Base-by-base conservation (phyloP, 2,888 invertebrate genomes). In the Apamea anceps region DNA sequence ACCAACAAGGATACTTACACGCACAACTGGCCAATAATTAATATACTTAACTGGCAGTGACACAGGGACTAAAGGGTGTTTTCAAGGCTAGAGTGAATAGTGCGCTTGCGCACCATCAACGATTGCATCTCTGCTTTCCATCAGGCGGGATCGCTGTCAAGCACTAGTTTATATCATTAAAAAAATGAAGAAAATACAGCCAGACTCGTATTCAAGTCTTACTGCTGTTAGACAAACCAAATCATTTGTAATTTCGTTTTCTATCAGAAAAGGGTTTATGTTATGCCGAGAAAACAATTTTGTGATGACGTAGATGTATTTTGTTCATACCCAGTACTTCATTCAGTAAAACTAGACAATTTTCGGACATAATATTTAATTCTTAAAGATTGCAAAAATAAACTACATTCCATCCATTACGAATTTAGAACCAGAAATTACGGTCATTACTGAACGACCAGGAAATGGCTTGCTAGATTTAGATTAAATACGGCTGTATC, bases 1-100 rank as follows among this genome's bases (percentile, higher is more conserved):
- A 78, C 75, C 65, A 82, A 82, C 77, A 77, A 79, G 83, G 75
- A 82, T 80, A 86, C 78, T 82, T 78, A 82, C 86, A 80, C 78
- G 80, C 77, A 77, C 82, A 62, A 80, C 75, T 80, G 54, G 25
- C 51, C 71, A 75, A 87, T 77, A 73, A 75, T 85, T 85, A 77
- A 75, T 80, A 82, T 70, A 75, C 54, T 75, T 82, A 70, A 82
- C 70, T 76, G 60, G 28, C 65, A 25, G 45, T 2, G 32, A 66
- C 57, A 68, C 18, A 65, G 15, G 13, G 51, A 25, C 28, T 51
- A 32, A 74, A n/a, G n/a, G n/a, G n/a, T n/a, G n/a, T n/a, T n/a
- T n/a, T n/a, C n/a, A n/a, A n/a, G n/a, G n/a, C n/a, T n/a, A n/a
- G n/a, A n/a, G n/a, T n/a, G n/a, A n/a, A n/a, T n/a, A n/a, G n/a